These are phyloP conservation scores for Pemphredon lugubris DNA, from an alignment of 2,888 invertebrate species.

Conservation along the genomic window DNA sequence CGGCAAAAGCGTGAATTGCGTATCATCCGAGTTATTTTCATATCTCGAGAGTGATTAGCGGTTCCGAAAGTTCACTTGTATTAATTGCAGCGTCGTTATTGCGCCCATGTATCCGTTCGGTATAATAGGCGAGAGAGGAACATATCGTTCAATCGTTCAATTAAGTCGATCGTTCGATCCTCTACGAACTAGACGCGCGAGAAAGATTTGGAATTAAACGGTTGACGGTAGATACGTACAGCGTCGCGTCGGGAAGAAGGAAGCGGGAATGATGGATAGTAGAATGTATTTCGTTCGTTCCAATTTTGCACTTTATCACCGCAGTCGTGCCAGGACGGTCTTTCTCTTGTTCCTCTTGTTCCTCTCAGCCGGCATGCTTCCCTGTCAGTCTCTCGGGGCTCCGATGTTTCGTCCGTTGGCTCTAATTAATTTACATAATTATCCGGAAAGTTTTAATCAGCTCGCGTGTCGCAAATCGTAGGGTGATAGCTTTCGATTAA, in stretches of 20 bases:
- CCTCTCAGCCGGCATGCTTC: slow-evolving; percentile 18
- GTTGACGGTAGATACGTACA: neutral
- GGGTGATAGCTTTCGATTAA: too few species aligned
- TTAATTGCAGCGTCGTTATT: too few species aligned
- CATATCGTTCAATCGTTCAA: too few species aligned
- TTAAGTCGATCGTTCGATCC: neutral
- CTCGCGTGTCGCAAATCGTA: neutral
- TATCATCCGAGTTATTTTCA: too few species aligned
- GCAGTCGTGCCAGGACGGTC: slow-evolving; percentile 42
- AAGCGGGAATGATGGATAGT: slow-evolving; percentile 65
- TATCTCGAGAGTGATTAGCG: too few species aligned
- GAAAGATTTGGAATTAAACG: too few species aligned
- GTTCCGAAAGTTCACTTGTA: too few species aligned
- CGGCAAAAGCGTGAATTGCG: too few species aligned
- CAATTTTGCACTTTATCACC: slow-evolving; percentile 71
- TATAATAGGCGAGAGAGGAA: too few species aligned
- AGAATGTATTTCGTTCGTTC: slow-evolving; percentile 49
- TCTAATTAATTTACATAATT: slow-evolving; percentile 75
- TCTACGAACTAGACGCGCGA: too few species aligned
- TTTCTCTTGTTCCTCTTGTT: neutral
- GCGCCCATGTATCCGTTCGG: too few species aligned
- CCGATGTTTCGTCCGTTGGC: slow-evolving; percentile 58
- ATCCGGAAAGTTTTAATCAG: slow-evolving; percentile 67
- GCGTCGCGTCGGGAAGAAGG: slow-evolving; percentile 14
- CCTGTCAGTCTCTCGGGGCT: slow-evolving; percentile 43